Conservation (phyloP, 2,113 vertebrate genomes). For the Oryzias javanicus region DNA sequence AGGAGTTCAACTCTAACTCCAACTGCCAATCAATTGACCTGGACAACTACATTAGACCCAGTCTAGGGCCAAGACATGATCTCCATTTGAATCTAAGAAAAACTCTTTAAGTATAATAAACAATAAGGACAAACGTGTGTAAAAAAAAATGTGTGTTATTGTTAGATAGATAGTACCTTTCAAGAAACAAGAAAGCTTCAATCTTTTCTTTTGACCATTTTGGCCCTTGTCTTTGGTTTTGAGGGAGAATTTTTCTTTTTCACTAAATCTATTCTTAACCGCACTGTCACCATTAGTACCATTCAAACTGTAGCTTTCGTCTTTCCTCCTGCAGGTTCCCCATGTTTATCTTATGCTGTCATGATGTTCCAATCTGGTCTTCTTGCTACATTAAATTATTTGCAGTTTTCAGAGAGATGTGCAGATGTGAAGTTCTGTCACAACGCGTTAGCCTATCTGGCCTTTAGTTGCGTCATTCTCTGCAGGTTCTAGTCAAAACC, state of each 20-base stretch:
- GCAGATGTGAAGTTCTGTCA: constrained; percentile 46
- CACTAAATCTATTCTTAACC: background rate
- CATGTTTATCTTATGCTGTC: constrained; percentile 26
- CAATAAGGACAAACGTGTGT: constrained; percentile 10
- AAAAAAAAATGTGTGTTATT: constrained; percentile 4
- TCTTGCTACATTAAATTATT: constrained; percentile 48
- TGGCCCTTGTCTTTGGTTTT: background rate
- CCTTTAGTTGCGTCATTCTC: constrained; percentile 39
- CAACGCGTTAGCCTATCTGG: constrained; percentile 36
- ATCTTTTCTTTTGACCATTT: background rate
- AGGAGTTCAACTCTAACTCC: constrained; percentile 58
- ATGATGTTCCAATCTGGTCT: constrained; percentile 24
- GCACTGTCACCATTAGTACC: constrained; percentile 1
- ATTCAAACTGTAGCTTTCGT: constrained; percentile 2
- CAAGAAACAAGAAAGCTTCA: too few relatives aligned
- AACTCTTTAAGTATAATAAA: constrained; percentile 15
- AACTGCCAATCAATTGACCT: constrained; percentile 51
- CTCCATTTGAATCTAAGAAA: constrained; percentile 8
- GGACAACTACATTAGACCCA: constrained; percentile 28
- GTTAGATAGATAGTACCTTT: too few relatives aligned
- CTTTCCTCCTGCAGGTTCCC: constrained; percentile 25
- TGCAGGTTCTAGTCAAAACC: constrained; percentile 57
- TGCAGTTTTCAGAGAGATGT: constrained; percentile 28
- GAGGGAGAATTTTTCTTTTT: background rate
- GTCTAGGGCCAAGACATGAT: constrained; percentile 23